Conservation (phyloP, 1,140 invertebrate species). For the Bathynomus jamesi region DNA sequence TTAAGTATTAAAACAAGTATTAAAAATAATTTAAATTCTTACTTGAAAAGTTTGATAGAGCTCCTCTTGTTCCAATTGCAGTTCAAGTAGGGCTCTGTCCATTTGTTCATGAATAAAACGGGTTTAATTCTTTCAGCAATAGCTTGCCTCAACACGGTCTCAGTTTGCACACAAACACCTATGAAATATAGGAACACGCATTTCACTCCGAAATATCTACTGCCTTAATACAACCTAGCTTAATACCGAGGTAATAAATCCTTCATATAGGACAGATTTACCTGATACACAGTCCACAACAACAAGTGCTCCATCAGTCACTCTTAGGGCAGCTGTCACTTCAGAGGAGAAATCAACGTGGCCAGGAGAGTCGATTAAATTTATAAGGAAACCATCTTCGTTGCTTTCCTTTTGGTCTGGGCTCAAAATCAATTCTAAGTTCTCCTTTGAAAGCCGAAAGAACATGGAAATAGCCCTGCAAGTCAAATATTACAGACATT, state of each 20-base stretch:
- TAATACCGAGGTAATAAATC: no score
- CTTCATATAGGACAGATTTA: no score
- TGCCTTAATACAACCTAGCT: no score
- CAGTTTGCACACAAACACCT: constrained; percentile 99
- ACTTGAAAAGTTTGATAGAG: constrained; percentile 99
- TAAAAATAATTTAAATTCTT: no score
- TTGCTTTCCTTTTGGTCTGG: constrained; percentile 80
- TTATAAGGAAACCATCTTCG: constrained; percentile 95
- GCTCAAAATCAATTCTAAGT: constrained; percentile 79
- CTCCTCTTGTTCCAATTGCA: constrained; percentile 92
- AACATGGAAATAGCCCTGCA: constrained; percentile 93
- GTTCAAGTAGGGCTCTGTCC: constrained; percentile 92
- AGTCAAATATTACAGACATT: no score
- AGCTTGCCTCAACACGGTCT: constrained; percentile 96
- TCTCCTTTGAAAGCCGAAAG: constrained; percentile 90
- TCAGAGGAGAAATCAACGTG: constrained; percentile 99
- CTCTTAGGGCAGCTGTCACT: constrained; percentile 96
- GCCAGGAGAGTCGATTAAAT: constrained; percentile 97
- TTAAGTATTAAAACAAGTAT: no score
- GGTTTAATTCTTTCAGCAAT: constrained; percentile 99
- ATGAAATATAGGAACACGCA: no score
- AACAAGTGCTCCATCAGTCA: constrained; percentile 97
- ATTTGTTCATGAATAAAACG: constrained; percentile 99
- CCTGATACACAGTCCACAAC: constrained; percentile 99
- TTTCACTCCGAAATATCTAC: no score